Conservation (phyloP, 1,140 invertebrate species). For the Neelides sp. region DNA sequence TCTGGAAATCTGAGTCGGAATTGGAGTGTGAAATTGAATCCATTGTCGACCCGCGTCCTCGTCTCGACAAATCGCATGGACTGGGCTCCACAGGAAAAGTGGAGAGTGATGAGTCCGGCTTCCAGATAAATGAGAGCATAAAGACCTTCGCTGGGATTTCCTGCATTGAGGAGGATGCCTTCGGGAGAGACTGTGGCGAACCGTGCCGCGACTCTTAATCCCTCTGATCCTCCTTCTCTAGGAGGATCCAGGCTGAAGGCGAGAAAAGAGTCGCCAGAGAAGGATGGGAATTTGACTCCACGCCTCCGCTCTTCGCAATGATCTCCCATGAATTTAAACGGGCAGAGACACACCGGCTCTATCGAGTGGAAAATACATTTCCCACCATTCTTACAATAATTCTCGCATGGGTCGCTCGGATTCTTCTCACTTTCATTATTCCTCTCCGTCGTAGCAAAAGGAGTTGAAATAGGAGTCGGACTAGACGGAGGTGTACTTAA, state of each 20-base stretch:
- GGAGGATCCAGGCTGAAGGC: constrained; percentile 16
- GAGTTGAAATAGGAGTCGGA: too few species aligned
- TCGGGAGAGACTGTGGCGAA: constrained; percentile 26
- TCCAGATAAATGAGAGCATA: constrained; percentile 27
- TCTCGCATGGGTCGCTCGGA: constrained; percentile 22
- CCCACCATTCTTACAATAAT: constrained; percentile 29
- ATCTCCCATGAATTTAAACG: constrained; percentile 22
- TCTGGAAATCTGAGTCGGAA: constrained; percentile 9
- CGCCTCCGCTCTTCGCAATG: constrained; percentile 16
- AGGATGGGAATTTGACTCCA: constrained; percentile 17
- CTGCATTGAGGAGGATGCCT: constrained; percentile 20
- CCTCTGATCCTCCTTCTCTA: background rate
- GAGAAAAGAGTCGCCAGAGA: constrained; percentile 26
- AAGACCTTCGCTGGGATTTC: constrained; percentile 2
- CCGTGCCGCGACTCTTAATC: constrained; percentile 5
- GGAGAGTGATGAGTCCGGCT: constrained; percentile 22
- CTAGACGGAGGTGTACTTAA: too few species aligned
- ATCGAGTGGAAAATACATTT: constrained; percentile 16
- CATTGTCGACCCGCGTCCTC: constrained; percentile 28
- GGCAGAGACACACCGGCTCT: constrained; percentile 23
- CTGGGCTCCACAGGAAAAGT: constrained; percentile 31
- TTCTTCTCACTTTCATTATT: too few species aligned
- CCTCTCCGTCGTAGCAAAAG: too few species aligned
- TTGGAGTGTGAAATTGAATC: constrained; percentile 29
- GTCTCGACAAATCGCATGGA: constrained; percentile 30